Evolutionary conservation across 2,113 vertebrate genomes (phyloP).

Genomic region (Todiramphus chloris): DNA sequence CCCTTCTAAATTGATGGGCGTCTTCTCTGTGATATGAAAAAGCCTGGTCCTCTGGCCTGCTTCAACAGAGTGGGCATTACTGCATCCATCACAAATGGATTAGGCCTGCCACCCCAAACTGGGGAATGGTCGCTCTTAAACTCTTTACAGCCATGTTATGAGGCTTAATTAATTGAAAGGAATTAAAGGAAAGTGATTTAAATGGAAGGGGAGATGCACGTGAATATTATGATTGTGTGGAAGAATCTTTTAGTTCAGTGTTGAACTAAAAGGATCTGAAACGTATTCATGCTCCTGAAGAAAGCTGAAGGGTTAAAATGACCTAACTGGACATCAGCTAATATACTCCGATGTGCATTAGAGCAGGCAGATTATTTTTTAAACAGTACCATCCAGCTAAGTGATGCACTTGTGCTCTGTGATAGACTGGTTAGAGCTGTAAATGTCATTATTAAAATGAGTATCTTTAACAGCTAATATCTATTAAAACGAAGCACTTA

Average conservation of each 20-base stretch:
- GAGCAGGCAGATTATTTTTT: constrained; percentile 60
- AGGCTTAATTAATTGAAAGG: constrained; percentile 34
- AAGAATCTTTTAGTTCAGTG: background rate
- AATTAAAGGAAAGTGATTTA: constrained; percentile 17
- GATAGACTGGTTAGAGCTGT: constrained; percentile 57
- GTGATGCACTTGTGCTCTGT: constrained; percentile 54
- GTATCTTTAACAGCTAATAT: constrained; percentile 62
- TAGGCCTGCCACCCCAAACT: background rate
- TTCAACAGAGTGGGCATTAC: background rate
- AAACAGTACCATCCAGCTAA: constrained; percentile 51
- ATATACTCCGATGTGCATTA: constrained; percentile 46
- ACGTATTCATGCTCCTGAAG: background rate
- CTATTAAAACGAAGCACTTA: constrained; percentile 68
- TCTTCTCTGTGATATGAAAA: background rate
- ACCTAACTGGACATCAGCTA: constrained; percentile 41
- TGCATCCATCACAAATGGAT: background rate
- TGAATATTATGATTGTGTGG: background rate
- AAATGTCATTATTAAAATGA: constrained; percentile 65
- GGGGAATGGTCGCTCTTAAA: background rate
- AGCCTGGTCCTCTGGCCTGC: background rate
- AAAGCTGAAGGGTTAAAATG: constrained; percentile 52
- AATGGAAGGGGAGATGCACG: background rate
- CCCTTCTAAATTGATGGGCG: background rate
- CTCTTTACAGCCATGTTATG: background rate
- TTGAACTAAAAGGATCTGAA: constrained; percentile 26